Evolutionary conservation across 2,888 invertebrate species (phyloP).

Genomic region (Meteorus cinctellus): DNA sequence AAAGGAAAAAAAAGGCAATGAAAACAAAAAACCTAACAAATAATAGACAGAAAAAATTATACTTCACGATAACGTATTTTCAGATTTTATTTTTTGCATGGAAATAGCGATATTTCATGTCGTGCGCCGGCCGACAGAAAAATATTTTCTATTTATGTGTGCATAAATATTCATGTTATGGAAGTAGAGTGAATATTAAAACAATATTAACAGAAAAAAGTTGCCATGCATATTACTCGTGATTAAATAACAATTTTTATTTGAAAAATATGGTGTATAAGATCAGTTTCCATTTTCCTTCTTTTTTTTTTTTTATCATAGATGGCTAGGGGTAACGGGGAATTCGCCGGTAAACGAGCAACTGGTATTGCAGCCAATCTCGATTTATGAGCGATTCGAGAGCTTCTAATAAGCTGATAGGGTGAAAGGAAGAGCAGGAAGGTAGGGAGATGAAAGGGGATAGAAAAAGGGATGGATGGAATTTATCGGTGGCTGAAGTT

Average conservation of each 20-base stretch:
- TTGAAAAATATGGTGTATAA: neutral
- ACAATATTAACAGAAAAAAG: conserved; percentile 1
- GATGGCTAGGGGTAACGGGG: neutral
- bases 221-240: no score
- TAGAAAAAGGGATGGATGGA: conserved; percentile 39
- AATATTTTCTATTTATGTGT: conserved; percentile 6
- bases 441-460: neutral
- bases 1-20: neutral
- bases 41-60: conserved; percentile 13
- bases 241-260: neutral
- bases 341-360: neutral
- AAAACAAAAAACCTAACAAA: neutral
- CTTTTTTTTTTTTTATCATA: neutral
- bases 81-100: neutral
- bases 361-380: conserved; percentile 55
- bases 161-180: conserved; percentile 6
- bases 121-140: neutral
- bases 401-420: conserved; percentile 46
- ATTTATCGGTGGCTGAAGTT: conserved; percentile 58
- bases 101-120: neutral
- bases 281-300: neutral
- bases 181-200: conserved; percentile 2
- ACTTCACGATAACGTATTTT: neutral
- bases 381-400: conserved; percentile 60
- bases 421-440: conserved; percentile 11